Base-by-base conservation (phyloP, 1,140 invertebrate genomes). In the Aleiodes sp. region DNA sequence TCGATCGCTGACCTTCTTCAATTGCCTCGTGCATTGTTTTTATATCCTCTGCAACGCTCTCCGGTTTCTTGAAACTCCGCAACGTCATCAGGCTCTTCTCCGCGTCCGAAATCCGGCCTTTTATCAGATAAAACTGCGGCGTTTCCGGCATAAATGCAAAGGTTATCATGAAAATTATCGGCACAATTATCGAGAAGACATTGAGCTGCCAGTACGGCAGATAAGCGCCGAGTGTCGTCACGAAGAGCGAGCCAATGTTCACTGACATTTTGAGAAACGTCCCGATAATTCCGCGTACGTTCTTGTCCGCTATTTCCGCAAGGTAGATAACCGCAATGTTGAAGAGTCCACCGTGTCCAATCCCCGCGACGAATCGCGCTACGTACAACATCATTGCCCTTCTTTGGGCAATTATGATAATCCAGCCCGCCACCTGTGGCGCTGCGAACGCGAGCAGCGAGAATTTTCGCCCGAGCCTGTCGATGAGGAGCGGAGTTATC, bases 121-220 rank as follows among this genome's bases (percentile, higher is more conserved):
- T 87, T 65, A 89, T 89, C 0, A 92, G 80, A 78, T 90, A 93
- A 74, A 89, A 94, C 73, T 93, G 90, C 0, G 94, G 93, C 8
- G 92, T 92, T 83, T 95, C 93, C 0, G 93, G 92, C 84, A 94
- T 90, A 68, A 89, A 90, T 39, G 87, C 85, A 80, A 93, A 91
- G 0, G 88, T 88, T 1, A 90, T 71, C 3, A 91, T 83, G 70
- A 91, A 90, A 0, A 91, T 72, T 1, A 90, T 78, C 0, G 89
- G 87, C 16, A 90, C 75, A 4, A 83, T 16, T 1, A 87, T 76
- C 21, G 86, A 87, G 39, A 88, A 74, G 0, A 88, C 60, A 26
- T 89, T 87, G 6, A 90, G 78, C 12, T 77, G 78, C 61, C 82
- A 69, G 85, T 85, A 89, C 64, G 77, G 75, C n/a, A 87, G 75